Base-by-base conservation (phyloP, 2,797 vertebrate genomes). In the Pseudochirops corinnae region DNA sequence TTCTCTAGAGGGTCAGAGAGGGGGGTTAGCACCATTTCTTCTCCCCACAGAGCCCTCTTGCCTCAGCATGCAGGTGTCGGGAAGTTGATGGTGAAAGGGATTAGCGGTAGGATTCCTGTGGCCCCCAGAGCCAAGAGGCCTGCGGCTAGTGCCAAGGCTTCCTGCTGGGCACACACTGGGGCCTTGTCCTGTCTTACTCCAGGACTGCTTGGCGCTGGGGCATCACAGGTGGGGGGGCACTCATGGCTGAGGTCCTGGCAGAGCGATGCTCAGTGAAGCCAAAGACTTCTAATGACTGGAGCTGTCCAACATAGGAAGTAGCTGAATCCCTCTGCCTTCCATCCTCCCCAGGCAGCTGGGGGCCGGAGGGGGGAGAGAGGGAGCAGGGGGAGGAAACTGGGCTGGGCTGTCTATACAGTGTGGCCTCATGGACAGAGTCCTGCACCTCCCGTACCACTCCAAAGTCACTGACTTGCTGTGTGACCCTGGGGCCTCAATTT, bases 61-160 rank as follows among this genome's bases (percentile, higher is more conserved):
- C 74, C 62, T 91, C 57, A 91, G 90, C 28, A 92, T 95, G 96
- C 98, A 97, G 97, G 97, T 97, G 97, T 91, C 95, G 95, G 93
- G 95, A 93, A 96, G 94, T 2, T 0, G 92, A 0, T 39, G 4
- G 2, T 93, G 93, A 94, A 95, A 93, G 96, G 56, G 58, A 62
- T 92, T 58, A 50, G 91, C 95, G 55, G 90, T 55, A 55, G 52
- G 29, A 31, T 53, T 21, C 28, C 90, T 91, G 50, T 33, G 90
- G 29, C 28, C 90, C 90, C 90, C 90, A 31, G 90, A 91, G 90
- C 50, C 50, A 55, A 91, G 90, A 55, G 53, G 18, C 90, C 52
- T 14, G 55, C 7, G 29, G 90, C 5, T 14, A 21, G 90, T 55
- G 90, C 90, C 90, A 91, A n/a, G 90, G 55, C 90, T 55, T 91